A percentile compares a stretch with the other conserved stretches of the same genome.
These are phyloP conservation scores for Marronus borbonicus DNA, from an alignment of 2,888 invertebrate genomes.

Conservation along the genomic window DNA sequence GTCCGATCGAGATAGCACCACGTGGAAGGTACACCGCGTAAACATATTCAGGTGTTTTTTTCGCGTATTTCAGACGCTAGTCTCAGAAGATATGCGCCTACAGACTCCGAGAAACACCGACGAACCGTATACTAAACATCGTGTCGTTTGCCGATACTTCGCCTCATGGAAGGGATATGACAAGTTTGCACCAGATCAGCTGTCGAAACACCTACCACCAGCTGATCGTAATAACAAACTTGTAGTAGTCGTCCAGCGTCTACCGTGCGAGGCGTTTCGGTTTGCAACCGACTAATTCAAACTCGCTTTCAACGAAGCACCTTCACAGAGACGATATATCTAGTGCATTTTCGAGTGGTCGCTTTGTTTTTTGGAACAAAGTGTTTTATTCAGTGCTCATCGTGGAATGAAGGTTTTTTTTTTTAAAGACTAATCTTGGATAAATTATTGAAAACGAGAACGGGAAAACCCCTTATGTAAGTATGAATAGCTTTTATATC, in stretches of 20 bases:
- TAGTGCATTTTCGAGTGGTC: too few species aligned
- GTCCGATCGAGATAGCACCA: not conserved
- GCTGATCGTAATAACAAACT: conserved; percentile 66
- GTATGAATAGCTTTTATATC: conserved; percentile 11
- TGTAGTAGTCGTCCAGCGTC: conserved; percentile 54
- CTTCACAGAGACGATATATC: not conserved
- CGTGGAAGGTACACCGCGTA: not conserved
- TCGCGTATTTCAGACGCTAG: not conserved
- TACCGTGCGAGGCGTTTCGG: conserved; percentile 41
- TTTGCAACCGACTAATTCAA: conserved; percentile 15
- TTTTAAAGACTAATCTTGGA: conserved; percentile 13
- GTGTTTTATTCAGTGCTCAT: not conserved
- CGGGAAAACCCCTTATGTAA: conserved; percentile 43
- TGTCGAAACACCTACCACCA: conserved; percentile 60
- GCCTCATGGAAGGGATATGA: conserved; percentile 54
- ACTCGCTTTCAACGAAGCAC: conserved; percentile 49
- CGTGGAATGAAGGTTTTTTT: conserved; percentile 41
- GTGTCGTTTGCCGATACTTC: not conserved
- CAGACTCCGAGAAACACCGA: not conserved
- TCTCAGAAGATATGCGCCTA: not conserved
- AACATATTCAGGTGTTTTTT: not conserved
- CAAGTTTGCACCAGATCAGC: conserved; percentile 60
- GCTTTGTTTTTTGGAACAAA: too few species aligned
- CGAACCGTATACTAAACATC: not conserved
- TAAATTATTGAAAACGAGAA: conserved; percentile 15